These are phyloP conservation scores for Phenganax subtilis DNA, from an alignment of 92 coral and sea anemone species.

Conservation along the genomic window DNA sequence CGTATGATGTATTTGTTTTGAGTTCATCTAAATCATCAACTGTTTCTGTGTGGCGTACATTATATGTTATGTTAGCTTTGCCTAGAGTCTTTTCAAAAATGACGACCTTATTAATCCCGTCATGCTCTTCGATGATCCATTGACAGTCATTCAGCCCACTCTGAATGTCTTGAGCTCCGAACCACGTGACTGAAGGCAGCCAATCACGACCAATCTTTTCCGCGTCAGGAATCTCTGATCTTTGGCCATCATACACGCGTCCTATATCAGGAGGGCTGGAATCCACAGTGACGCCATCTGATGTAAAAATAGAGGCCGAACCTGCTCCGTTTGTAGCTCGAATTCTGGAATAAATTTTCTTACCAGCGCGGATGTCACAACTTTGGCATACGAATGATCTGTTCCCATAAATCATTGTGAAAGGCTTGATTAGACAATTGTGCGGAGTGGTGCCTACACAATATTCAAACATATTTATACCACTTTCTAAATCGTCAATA, in stretches of 20 bases:
- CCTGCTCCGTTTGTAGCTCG: conserved; percentile 78
- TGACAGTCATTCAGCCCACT: conserved; percentile 61
- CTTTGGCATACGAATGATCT: conserved; percentile 55
- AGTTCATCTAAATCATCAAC: conserved; percentile 45
- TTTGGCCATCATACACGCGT: conserved; percentile 65
- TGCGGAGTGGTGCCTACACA: conserved; percentile 80
- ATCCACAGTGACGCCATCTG: conserved; percentile 81
- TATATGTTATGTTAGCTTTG: conserved; percentile 17
- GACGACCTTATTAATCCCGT: conserved; percentile 33
- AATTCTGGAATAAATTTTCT: conserved; percentile 58
- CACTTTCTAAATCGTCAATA: conserved; percentile 73
- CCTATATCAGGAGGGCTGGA: conserved; percentile 74
- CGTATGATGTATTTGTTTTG: conserved; percentile 40
- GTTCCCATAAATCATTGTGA: conserved; percentile 49
- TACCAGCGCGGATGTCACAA: conserved; percentile 57
- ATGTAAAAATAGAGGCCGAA: conserved; percentile 48
- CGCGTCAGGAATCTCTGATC: conserved; percentile 29
- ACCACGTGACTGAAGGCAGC: conserved; percentile 77
- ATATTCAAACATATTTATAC: conserved; percentile 52
- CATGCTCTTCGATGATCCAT: conserved; percentile 56
- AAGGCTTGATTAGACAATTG: conserved; percentile 65
- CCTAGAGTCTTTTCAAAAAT: neutral
- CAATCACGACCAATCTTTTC: conserved; percentile 59
- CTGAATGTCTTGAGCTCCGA: conserved; percentile 73
- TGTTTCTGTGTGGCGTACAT: conserved; percentile 42